Evolutionary conservation across 1,140 invertebrate species (phyloP).

Genomic region (Laodelphax striatellus): DNA sequence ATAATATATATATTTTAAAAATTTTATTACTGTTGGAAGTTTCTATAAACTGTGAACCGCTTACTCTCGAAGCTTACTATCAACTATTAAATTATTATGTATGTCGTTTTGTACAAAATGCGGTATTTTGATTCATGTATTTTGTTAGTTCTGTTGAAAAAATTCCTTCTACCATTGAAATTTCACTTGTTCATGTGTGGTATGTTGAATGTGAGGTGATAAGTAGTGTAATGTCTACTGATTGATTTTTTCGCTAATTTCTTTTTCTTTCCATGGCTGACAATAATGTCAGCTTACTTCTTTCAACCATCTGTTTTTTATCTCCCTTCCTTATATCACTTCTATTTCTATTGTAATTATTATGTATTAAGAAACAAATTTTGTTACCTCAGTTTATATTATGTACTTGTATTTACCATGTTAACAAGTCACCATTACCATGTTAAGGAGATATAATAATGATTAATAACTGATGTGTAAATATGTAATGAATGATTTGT

Average conservation of each 20-base stretch:
- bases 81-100: not conserved
- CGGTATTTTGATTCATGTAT: not conserved
- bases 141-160: not conserved
- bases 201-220: not conserved
- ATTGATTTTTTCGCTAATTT: not conserved
- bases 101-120: not conserved
- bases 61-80: no score
- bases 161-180: not conserved
- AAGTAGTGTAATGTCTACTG: not conserved
- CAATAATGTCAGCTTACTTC: not conserved
- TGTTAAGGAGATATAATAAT: conserved; percentile 14
- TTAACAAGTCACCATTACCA: conserved; percentile 22
- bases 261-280: not conserved
- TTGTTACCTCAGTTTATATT: conserved; percentile 21
- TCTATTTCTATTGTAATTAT: conserved; percentile 15
- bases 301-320: conserved; percentile 9
- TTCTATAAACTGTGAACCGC: no score
- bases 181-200: not conserved
- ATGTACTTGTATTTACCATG: conserved; percentile 21
- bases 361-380: conserved; percentile 20
- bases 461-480: conserved; percentile 9
- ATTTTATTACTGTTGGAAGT: no score
- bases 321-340: conserved; percentile 14
- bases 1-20: no score
- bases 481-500: conserved; percentile 12